Evolutionary conservation across 2,888 invertebrate species (phyloP).

Genomic region (Mesodorylaimus sp.): DNA sequence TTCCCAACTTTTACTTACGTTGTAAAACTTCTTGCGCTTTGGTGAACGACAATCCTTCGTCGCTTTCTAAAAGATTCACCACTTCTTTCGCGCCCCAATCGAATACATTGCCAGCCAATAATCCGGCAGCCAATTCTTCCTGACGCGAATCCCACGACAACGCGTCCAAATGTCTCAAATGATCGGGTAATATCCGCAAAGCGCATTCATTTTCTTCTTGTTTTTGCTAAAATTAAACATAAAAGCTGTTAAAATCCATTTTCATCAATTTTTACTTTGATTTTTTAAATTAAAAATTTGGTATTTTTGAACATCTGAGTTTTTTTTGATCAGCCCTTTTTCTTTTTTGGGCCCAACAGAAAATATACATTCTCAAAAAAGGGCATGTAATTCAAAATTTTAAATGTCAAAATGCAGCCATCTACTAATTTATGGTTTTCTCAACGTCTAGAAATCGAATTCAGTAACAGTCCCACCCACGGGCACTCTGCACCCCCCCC

Average conservation of each 20-base stretch:
- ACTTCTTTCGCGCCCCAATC: constrained; percentile 93
- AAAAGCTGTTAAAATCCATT: not conserved
- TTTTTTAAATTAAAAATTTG: no score
- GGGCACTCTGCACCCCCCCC: no score
- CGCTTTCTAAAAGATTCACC: constrained; percentile 55
- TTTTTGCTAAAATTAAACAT: constrained; percentile 48
- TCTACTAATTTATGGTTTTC: no score
- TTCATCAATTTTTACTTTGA: no score
- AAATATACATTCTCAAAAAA: no score
- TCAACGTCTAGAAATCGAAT: no score
- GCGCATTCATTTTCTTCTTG: constrained; percentile 66
- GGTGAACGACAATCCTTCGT: constrained; percentile 52
- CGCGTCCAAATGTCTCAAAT: constrained; percentile 51
- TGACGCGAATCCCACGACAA: constrained; percentile 38
- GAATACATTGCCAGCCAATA: constrained; percentile 71
- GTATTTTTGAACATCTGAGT: no score
- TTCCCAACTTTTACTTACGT: constrained; percentile 33
- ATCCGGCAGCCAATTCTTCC: constrained; percentile 39
- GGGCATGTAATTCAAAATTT: no score
- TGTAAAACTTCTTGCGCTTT: constrained; percentile 66
- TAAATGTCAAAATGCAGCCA: no score
- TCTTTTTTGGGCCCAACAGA: no score
- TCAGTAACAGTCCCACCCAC: no score
- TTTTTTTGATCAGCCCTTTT: no score
- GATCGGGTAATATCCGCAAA: constrained; percentile 46